phyloP scores from a whole-genome alignment of 1,140 invertebrate species.

The Anagrus nilaparvatae region DNA sequence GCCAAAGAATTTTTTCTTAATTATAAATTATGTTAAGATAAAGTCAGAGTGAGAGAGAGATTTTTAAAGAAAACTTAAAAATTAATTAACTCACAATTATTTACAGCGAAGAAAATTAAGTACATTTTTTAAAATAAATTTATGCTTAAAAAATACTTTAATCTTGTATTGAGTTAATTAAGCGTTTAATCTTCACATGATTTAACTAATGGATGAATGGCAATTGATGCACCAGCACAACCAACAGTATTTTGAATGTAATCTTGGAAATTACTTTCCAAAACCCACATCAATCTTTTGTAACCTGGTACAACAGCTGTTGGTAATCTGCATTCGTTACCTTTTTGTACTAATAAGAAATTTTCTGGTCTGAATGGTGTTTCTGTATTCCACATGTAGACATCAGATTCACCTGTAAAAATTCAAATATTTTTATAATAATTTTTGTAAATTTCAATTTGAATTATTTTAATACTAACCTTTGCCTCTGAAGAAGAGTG shows the following conservation, averaged over 20 bases:
- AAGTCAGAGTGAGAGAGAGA: too few relatives aligned
- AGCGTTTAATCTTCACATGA: constrained; percentile 19
- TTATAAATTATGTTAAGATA: too few relatives aligned
- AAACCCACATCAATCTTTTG: constrained; percentile 44
- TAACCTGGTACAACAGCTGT: constrained; percentile 49
- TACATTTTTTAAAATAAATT: too few relatives aligned
- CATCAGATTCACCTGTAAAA: constrained; percentile 42
- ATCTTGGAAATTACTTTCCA: constrained; percentile 55
- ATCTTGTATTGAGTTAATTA: not conserved
- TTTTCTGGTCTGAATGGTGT: constrained; percentile 29
- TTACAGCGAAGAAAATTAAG: too few relatives aligned
- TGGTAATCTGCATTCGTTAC: constrained; percentile 42
- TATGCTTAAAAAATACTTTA: too few relatives aligned
- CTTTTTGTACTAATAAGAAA: constrained; percentile 44
- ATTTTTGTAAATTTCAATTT: not conserved
- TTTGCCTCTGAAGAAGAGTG: constrained; percentile 47
- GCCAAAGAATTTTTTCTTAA: too few relatives aligned
- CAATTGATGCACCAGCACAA: constrained; percentile 45
- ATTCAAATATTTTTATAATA: not conserved
- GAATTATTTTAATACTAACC: constrained; percentile 21
- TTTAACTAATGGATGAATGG: constrained; percentile 43
- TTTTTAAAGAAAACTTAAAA: too few relatives aligned
- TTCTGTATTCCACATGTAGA: constrained; percentile 46
- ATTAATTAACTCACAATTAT: too few relatives aligned
- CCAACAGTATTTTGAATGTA: constrained; percentile 50